Conservation (phyloP, 2,888 invertebrate genomes). For the Heteromyza rotundicornis region DNA sequence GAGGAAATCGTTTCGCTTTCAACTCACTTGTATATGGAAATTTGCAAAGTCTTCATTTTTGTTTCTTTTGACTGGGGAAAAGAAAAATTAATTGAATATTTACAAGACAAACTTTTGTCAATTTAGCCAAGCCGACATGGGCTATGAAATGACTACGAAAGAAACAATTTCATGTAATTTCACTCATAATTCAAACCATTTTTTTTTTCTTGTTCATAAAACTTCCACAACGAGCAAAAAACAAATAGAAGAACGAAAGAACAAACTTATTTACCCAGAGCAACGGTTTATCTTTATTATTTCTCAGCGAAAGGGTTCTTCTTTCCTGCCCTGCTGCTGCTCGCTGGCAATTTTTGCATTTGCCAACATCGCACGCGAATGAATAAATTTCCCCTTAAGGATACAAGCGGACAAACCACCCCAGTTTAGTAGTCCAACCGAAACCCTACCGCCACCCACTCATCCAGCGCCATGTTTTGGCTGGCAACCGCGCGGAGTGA, state of each 20-base stretch:
- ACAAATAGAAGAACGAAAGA: background rate
- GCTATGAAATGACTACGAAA: no score
- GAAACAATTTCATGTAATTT: background rate
- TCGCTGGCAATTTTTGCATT: slow-evolving; percentile 35
- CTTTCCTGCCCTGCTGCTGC: slow-evolving; percentile 13
- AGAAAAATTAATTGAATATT: slow-evolving; percentile 24
- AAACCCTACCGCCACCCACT: no score
- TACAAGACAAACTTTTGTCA: slow-evolving; percentile 28
- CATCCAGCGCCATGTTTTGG: slow-evolving; percentile 54
- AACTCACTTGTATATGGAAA: no score
- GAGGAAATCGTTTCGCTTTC: no score
- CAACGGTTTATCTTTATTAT: slow-evolving; percentile 27
- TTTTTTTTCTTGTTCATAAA: no score
- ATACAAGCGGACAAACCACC: slow-evolving; percentile 24
- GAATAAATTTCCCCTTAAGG: slow-evolving; percentile 53
- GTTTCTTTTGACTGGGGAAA: no score
- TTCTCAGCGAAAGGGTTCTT: slow-evolving; percentile 18
- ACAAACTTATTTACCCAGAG: slow-evolving; percentile 20
- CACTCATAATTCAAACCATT: background rate
- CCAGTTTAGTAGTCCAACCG: background rate
- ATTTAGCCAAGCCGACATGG: slow-evolving; percentile 21
- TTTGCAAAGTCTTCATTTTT: no score
- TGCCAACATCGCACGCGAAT: slow-evolving; percentile 13
- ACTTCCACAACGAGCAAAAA: background rate
- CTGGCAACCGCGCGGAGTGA: slow-evolving; percentile 38